phyloP scores from a whole-genome alignment of 2,888 invertebrate species.

The Lapara coniferarum region DNA sequence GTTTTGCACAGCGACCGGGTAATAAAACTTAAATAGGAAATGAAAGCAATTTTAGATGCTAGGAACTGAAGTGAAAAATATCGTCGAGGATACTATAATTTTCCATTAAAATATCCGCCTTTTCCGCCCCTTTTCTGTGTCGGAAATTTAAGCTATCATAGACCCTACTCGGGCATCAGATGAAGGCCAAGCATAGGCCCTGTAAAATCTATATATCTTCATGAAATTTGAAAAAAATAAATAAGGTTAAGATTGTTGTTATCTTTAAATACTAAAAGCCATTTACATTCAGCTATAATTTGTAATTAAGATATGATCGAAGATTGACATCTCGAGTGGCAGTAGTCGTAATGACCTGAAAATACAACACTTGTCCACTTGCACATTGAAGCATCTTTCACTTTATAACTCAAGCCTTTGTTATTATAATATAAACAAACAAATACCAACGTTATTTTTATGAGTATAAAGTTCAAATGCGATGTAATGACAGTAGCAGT shows the following conservation, averaged over 20 bases:
- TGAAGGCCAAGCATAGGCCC: too few relatives aligned
- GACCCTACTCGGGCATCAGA: too few relatives aligned
- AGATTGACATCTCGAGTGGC: constrained; percentile 15
- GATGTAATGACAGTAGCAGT: background rate
- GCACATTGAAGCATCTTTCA: constrained; percentile 11
- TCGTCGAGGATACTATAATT: too few relatives aligned
- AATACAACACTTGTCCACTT: constrained; percentile 20
- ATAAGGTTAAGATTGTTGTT: background rate
- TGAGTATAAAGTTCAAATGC: background rate
- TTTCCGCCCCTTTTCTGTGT: too few relatives aligned
- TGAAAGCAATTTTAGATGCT: too few relatives aligned
- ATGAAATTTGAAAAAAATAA: too few relatives aligned
- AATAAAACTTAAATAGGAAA: too few relatives aligned
- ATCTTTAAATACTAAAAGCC: background rate
- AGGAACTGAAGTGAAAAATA: too few relatives aligned
- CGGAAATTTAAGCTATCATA: too few relatives aligned
- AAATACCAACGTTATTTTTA: background rate
- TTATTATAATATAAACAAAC: background rate
- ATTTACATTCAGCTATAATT: background rate
- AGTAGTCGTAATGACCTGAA: constrained; percentile 16
- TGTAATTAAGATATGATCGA: background rate
- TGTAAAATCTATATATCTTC: too few relatives aligned
- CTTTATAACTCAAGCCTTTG: constrained; percentile 18
- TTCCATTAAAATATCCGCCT: too few relatives aligned
- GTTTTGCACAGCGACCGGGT: too few relatives aligned